Evolutionary conservation across 2,113 vertebrate genomes (phyloP), one percentile per base, ranked within the genome.

Genomic region (Machaerirhynchus nigripectus): DNA sequence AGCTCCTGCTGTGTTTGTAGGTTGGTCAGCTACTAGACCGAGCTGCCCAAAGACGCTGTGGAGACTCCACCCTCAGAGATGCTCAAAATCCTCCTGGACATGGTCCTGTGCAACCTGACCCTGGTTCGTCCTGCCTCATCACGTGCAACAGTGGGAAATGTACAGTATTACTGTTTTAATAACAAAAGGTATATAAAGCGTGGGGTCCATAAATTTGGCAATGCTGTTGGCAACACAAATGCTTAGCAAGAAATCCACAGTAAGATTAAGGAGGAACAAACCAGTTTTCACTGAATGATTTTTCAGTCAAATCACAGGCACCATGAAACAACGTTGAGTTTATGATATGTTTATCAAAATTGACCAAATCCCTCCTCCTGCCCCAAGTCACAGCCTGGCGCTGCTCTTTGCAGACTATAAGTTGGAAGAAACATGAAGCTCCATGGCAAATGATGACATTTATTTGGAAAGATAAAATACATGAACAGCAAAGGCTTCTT

Each of bases 311-410:
- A 65, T 27, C 42, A 42, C 22, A 27, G 26, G 7, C 35, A 37
- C 9, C 37, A 17, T 2, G 4, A 49, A 74, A n/a, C 7, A 77
- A 75, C 26, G 39, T 3, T n/a, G 18, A 19, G 15, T 52, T 60
- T 39, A 17, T 26, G 9, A 10, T 33, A 33, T 4, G 2, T 67
- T 46, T 26, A 17, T 17, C 19, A 60, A 46, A 52, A 60, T 8
- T 46, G 13, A 46, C 23, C 9, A 59, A 59, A 31, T 53, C 14
- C 14, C 20, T 59, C 6, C 33, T 44, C 22, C 33, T 57, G 40
- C 23, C 23, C 5, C 1, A 0, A 10, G 16, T 13, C 44, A 18
- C 10, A 10, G 1, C 13, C 30, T 39, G 19, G 19, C 57, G 42
- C 50, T 64, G 33, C 13, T 13, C 17, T 46, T 30, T 35, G n/a